Percentiles rank a stretch among this genome's conserved stretches.
These are phyloP conservation scores for Dolichoris vasculosae DNA, from an alignment of 1,140 invertebrate species.

Conservation along the genomic window DNA sequence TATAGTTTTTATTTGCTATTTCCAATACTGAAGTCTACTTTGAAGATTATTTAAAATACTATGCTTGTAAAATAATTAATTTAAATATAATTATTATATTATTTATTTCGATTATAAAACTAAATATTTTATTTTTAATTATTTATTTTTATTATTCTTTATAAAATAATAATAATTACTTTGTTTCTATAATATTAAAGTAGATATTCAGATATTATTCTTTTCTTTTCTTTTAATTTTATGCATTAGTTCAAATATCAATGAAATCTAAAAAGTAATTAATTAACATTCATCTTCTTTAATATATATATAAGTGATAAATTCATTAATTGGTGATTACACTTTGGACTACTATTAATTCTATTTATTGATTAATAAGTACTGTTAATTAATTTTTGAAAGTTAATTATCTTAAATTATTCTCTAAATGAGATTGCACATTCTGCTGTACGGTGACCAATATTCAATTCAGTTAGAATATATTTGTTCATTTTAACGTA, in stretches of 20 bases:
- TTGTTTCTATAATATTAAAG: too few species aligned
- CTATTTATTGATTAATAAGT: conserved; percentile 24
- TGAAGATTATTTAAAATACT: neutral
- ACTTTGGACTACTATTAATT: conserved; percentile 30
- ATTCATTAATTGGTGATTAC: conserved; percentile 44
- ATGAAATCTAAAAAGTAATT: neutral
- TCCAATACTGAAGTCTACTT: neutral
- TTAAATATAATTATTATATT: neutral
- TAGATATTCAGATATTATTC: too few species aligned
- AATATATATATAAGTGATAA: too few species aligned
- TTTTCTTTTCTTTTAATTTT: too few species aligned
- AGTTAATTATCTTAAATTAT: conserved; percentile 39
- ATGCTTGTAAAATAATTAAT: neutral
- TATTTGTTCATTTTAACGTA: conserved; percentile 29
- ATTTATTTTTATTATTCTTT: too few species aligned
- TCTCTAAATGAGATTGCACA: neutral
- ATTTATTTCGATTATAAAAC: neutral
- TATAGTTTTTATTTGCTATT: neutral
- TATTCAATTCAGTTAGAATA: neutral
- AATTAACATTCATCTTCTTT: neutral
- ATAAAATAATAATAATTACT: too few species aligned
- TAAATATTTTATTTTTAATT: neutral
- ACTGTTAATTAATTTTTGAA: conserved; percentile 29
- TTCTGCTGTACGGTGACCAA: neutral
- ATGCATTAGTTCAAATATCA: neutral